These are phyloP conservation scores for Hippolais icterina DNA, from an alignment of 2,113 vertebrate genomes.

Conservation along the genomic window DNA sequence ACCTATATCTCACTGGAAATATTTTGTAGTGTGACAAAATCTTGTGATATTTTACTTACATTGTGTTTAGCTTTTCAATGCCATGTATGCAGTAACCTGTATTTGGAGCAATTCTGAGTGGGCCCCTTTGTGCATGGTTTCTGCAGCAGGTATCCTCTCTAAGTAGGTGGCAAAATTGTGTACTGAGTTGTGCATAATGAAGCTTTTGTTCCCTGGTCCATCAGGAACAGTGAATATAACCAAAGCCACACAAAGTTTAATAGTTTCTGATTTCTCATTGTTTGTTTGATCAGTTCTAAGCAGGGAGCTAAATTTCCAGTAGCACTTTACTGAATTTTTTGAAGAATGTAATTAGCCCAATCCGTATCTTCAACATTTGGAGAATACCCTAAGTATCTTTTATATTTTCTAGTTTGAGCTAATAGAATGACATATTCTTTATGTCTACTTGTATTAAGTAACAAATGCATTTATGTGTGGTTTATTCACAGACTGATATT, in stretches of 20 bases:
- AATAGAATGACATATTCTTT: background rate
- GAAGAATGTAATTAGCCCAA: background rate
- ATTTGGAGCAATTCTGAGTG: background rate
- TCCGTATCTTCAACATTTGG: background rate
- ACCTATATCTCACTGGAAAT: background rate
- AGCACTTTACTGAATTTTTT: background rate
- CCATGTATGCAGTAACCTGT: background rate
- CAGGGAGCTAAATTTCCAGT: background rate
- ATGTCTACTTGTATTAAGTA: background rate
- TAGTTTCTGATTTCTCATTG: constrained; percentile 24
- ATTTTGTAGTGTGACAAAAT: background rate
- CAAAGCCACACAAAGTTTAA: constrained; percentile 36
- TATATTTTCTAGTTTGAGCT: background rate
- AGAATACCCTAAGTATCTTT: background rate
- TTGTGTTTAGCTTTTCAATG: background rate
- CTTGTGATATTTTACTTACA: background rate
- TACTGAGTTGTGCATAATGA: constrained; percentile 45
- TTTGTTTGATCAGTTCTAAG: constrained; percentile 12
- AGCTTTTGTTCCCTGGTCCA: constrained; percentile 45
- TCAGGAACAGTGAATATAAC: constrained; percentile 34
- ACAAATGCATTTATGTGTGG: background rate
- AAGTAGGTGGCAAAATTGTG: constrained; percentile 61
- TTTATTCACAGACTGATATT: background rate
- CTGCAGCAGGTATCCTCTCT: constrained; percentile 5
- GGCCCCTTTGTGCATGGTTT: background rate